These are phyloP conservation scores for Chloroclysta siterata DNA, from an alignment of 2,888 invertebrate genomes.

Conservation along the genomic window DNA sequence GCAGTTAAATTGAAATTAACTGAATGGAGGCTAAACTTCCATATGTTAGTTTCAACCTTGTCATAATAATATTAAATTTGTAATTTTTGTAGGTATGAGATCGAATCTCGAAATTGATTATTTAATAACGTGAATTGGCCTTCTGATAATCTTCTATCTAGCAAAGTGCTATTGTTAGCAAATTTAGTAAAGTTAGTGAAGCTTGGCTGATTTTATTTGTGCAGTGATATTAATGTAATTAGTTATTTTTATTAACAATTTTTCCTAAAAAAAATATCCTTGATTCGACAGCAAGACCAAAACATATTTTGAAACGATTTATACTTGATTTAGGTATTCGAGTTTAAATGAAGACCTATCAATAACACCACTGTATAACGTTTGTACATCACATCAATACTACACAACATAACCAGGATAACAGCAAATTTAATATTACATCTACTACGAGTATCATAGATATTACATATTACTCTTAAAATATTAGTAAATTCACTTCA, in stretches of 20 bases:
- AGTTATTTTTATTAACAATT: too few relatives aligned
- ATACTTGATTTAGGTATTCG: too few relatives aligned
- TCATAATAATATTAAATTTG: too few relatives aligned
- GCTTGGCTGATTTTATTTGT: not conserved
- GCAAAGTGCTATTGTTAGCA: constrained; percentile 3
- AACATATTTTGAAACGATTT: too few relatives aligned
- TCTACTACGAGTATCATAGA: constrained; percentile 3
- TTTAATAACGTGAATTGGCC: not conserved
- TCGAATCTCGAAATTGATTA: too few relatives aligned
- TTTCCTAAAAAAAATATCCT: too few relatives aligned
- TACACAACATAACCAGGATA: constrained; percentile 4
- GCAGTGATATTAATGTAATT: too few relatives aligned
- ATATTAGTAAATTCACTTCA: not conserved
- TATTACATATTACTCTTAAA: constrained; percentile 10
- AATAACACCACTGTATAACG: constrained; percentile 4
- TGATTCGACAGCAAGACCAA: too few relatives aligned
- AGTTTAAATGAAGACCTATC: not conserved
- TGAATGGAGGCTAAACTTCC: too few relatives aligned
- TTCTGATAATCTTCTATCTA: not conserved
- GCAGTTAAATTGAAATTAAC: too few relatives aligned
- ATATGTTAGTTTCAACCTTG: too few relatives aligned
- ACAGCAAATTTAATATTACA: not conserved
- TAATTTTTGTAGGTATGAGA: too few relatives aligned
- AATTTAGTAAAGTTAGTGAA: not conserved
- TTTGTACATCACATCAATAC: constrained; percentile 10